A percentile compares a stretch with the other conserved stretches of the same genome.
These are phyloP conservation scores for Eulemur coronatus DNA, from an alignment of 2,797 vertebrate genomes.

Conservation along the genomic window DNA sequence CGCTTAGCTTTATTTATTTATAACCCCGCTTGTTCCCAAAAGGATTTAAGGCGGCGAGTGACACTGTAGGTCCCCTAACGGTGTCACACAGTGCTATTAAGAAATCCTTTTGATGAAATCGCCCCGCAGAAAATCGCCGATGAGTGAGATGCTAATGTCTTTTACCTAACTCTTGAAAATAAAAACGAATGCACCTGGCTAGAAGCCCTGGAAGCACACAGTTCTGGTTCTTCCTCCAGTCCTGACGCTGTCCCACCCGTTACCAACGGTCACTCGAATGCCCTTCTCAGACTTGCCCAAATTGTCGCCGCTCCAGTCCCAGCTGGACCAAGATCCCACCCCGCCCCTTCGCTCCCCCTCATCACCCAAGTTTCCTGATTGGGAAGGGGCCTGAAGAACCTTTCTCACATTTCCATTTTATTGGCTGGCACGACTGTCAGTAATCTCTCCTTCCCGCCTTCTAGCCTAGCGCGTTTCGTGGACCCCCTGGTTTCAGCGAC, in stretches of 20 bases:
- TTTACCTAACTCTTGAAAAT: slow-evolving; percentile 7
- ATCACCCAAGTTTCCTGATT: slow-evolving; percentile 41
- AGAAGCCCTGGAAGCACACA: not conserved
- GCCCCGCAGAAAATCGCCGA: not conserved
- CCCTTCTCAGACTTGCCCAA: slow-evolving; percentile 25
- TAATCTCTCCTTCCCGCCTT: slow-evolving; percentile 68
- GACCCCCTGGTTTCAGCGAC: slow-evolving; percentile 67
- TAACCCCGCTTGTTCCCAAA: not conserved
- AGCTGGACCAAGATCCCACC: slow-evolving; percentile 1
- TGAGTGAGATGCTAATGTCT: not conserved
- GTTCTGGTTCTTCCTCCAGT: not conserved
- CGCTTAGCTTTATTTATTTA: slow-evolving; percentile 54
- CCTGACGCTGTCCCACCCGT: not conserved
- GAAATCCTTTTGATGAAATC: not conserved
- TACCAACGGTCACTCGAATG: slow-evolving; percentile 34
- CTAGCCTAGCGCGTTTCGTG: slow-evolving; percentile 60
- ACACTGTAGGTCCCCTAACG: not conserved
- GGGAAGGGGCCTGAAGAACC: slow-evolving; percentile 38
- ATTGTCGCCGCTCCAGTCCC: not conserved
- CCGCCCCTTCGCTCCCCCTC: slow-evolving; percentile 3
- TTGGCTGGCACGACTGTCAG: slow-evolving; percentile 65
- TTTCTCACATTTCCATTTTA: not conserved
- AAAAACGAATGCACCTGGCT: not conserved
- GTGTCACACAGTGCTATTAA: not conserved
- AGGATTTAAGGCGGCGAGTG: not conserved